These are phyloP conservation scores for Tetrao urogallus DNA, from an alignment of 2,113 vertebrate species.

Conservation along the genomic window DNA sequence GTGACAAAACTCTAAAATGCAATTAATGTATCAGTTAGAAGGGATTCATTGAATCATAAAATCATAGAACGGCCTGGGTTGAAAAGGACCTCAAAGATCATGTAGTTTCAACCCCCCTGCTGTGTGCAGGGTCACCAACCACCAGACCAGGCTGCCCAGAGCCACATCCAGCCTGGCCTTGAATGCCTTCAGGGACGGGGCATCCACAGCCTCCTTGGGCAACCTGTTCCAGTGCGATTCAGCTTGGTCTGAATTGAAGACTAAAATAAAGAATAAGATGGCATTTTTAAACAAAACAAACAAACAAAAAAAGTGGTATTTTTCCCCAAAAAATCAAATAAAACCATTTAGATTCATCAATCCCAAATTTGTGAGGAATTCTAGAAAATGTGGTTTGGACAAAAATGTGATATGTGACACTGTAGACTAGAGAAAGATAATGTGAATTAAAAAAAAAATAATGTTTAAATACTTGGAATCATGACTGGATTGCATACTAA, in stretches of 20 bases:
- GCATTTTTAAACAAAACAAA: neutral
- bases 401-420: neutral
- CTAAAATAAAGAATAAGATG: neutral
- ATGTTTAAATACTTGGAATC: neutral
- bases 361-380: neutral
- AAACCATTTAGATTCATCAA: neutral
- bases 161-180: no score
- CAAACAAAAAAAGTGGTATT: neutral
- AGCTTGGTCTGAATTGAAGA: neutral
- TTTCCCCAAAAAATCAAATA: neutral
- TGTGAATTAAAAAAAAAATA: neutral
- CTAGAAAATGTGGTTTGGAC: neutral
- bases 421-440: neutral
- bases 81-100: no score
- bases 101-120: no score
- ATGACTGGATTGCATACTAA: neutral
- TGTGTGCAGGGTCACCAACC: no score
- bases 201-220: no score
- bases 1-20: neutral
- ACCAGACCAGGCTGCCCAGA: no score
- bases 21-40: neutral
- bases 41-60: neutral
- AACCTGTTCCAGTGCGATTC: neutral
- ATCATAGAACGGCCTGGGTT: no score
- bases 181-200: no score